Evolutionary conservation across 2,113 vertebrate species (phyloP), one percentile per base, ranked within the genome.

Genomic region (Dascyllus trimaculatus): DNA sequence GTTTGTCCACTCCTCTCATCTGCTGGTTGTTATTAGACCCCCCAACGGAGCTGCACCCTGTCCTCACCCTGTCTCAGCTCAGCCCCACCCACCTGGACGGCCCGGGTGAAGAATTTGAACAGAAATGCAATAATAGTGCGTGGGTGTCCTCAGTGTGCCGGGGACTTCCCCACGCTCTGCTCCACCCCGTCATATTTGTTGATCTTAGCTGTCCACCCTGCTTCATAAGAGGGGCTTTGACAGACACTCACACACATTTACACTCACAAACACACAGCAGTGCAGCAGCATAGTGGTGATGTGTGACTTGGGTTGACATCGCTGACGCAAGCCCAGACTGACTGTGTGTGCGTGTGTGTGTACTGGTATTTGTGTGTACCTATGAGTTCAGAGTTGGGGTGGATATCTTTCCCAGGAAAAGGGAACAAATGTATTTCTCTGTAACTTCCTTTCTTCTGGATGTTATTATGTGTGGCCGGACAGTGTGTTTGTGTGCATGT

Each of bases 181-280:
- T 78, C 82, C 84, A 85, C 84, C 84, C 77, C 11, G 38, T 69
- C 52, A 57, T 90, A 67, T 91, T 93, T 93, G 90, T 93, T 94
- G 90, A 73, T 87, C 57, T 89, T 74, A 81, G 80, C 85, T 74
- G 80, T 75, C 59, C 79, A 52, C 67, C 72, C 68, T 38, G 25
- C 81, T 88, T 74, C 72, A 62, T 65, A 38, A 75, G 83, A 87
- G 76, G 26, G 38, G 40, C 66, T 66, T 71, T 11, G 18, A 43
- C 40, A 43, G 11, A 43, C 40, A 43, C 40, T 14, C 40, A 3
- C 46, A 11, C 25, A 75, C 71, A 45, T 1, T 6, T 17, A 48
- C 13, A 61, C 43, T n/a, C 29, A 21, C 14, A 57, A 4, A 48
- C 57, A 57, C 57, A 67, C 70, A 67, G 38, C 38, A 61, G 70